These are phyloP conservation scores for Tiliacea citrago DNA, from an alignment of 2,888 invertebrate genomes.

Conservation along the genomic window DNA sequence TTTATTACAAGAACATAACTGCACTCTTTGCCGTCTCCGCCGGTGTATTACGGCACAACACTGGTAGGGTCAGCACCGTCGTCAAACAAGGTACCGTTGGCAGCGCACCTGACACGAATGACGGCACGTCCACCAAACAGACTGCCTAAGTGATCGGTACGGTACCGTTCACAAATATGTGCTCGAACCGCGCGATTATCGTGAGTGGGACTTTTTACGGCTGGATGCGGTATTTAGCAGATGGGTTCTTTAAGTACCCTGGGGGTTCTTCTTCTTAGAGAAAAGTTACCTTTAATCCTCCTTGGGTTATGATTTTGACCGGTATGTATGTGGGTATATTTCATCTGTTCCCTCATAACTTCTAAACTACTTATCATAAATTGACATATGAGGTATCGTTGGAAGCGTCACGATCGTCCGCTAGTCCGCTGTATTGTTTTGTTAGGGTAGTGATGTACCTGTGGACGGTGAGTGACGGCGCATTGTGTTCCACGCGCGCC, in stretches of 20 bases:
- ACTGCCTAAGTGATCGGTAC: constrained; percentile 87
- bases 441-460: too few species aligned
- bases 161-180: constrained; percentile 86
- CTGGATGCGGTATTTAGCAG: constrained; percentile 59
- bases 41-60: constrained; percentile 61
- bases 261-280: not conserved
- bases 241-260: constrained; percentile 13
- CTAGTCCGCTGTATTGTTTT: too few species aligned
- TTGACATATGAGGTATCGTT: too few species aligned
- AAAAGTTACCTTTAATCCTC: not conserved
- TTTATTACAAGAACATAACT: not conserved
- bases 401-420: too few species aligned
- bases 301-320: too few species aligned
- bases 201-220: constrained; percentile 37
- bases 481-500: too few species aligned
- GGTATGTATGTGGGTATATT: too few species aligned
- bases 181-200: constrained; percentile 72
- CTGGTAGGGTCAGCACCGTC: constrained; percentile 85
- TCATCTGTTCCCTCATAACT: too few species aligned
- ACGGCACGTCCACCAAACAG: constrained; percentile 83
- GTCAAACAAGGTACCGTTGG: constrained; percentile 89
- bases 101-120: constrained; percentile 86
- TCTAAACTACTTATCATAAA: too few species aligned
- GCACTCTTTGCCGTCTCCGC: constrained; percentile 39
- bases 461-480: too few species aligned